Evolutionary conservation across 2,113 vertebrate genomes (phyloP).

Genomic region (Leptobrachium ailaonicum): DNA sequence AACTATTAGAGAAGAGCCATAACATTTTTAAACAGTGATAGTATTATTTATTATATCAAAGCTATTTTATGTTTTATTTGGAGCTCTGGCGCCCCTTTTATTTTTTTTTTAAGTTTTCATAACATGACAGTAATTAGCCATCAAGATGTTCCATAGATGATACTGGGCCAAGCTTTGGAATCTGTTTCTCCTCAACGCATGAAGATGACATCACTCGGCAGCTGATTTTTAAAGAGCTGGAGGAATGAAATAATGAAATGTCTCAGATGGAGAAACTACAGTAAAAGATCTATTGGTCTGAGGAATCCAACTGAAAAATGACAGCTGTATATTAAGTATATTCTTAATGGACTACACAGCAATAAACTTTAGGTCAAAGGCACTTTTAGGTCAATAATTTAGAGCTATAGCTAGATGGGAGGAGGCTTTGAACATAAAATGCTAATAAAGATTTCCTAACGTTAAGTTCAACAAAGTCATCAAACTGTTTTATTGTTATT

Average conservation of each 20-base stretch:
- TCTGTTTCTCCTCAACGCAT: conserved; percentile 76
- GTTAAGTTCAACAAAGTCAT: neutral
- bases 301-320: conserved; percentile 77
- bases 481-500: conserved; percentile 3
- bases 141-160: conserved; percentile 89
- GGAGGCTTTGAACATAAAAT: neutral
- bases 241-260: conserved; percentile 89
- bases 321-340: conserved; percentile 72
- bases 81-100: conserved; percentile 86
- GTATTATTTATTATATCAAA: conserved; percentile 95
- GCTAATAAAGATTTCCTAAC: neutral
- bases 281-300: conserved; percentile 65
- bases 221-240: conserved; percentile 88
- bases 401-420: neutral
- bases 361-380: conserved; percentile 59
- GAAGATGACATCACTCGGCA: conserved; percentile 79
- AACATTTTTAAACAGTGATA: conserved; percentile 93
- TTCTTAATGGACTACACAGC: conserved; percentile 70
- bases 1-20: conserved; percentile 82
- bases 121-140: conserved; percentile 97
- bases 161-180: conserved; percentile 71
- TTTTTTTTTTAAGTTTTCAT: conserved; percentile 77
- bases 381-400: conserved; percentile 49
- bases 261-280: conserved; percentile 72
- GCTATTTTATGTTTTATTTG: conserved; percentile 97